Conservation (phyloP, 2,888 invertebrate species). For the Lasioglossum malachurum region DNA sequence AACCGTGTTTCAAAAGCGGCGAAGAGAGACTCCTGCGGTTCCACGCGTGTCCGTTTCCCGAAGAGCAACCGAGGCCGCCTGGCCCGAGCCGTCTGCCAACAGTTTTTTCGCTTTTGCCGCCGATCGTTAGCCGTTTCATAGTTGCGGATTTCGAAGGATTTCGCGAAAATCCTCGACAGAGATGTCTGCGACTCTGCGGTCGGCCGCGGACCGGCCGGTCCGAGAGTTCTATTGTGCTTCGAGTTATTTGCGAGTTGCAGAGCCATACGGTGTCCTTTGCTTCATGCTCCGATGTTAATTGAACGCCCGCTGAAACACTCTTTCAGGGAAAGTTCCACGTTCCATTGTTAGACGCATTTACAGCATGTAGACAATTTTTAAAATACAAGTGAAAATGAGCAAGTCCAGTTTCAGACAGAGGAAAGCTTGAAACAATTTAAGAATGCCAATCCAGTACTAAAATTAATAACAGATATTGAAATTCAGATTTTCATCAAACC, state of each 20-base stretch:
- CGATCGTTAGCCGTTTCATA: neutral
- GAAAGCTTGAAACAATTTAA: no score
- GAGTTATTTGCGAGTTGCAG: neutral
- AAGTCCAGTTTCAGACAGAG: no score
- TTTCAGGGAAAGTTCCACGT: neutral
- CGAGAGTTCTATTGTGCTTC: neutral
- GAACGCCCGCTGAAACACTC: neutral
- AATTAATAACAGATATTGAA: no score
- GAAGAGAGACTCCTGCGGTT: conserved; percentile 27
- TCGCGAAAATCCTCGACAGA: neutral
- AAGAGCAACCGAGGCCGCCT: neutral
- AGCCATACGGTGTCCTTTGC: neutral
- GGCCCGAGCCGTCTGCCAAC: neutral
- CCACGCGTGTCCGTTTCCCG: conserved; percentile 11
- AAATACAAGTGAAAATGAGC: no score
- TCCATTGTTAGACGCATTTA: neutral
- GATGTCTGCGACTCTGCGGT: neutral
- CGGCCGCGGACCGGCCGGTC: neutral
- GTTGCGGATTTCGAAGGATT: conserved; percentile 1
- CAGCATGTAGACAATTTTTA: neutral
- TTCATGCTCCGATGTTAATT: neutral
- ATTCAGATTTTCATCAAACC: no score
- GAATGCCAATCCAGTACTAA: no score
- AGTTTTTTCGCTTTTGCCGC: neutral
- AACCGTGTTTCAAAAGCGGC: conserved; percentile 32